Evolutionary conservation across 64 coral and sea anemone genomes (phyloP).

Genomic region (Porites lutea): DNA sequence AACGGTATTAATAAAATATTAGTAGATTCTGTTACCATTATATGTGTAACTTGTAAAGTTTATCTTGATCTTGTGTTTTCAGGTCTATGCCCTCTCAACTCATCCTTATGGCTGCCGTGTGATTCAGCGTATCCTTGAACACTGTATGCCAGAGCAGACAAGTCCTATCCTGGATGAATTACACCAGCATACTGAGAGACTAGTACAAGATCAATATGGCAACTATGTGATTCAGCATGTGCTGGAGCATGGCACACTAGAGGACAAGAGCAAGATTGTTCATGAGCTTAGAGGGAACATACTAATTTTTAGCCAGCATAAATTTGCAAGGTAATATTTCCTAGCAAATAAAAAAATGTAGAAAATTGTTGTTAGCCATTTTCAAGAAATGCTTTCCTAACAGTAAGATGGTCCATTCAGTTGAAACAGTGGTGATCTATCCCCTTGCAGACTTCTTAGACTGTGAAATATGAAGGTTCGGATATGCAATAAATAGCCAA

Average conservation of each 20-base stretch:
- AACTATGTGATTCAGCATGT: slow-evolving; percentile 99
- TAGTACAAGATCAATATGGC: slow-evolving; percentile 98
- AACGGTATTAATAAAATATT: too few relatives aligned
- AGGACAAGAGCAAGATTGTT: slow-evolving; percentile 96
- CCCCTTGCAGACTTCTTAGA: too few relatives aligned
- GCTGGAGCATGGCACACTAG: slow-evolving; percentile 90
- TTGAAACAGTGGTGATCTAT: too few relatives aligned
- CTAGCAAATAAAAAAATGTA: too few relatives aligned
- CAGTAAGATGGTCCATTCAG: background rate
- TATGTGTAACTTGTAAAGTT: too few relatives aligned
- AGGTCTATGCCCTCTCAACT: slow-evolving; percentile 94
- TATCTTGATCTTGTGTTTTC: background rate
- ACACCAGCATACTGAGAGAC: slow-evolving; percentile 91
- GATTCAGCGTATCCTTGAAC: slow-evolving; percentile 95
- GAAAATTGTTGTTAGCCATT: too few relatives aligned
- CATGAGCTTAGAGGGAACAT: slow-evolving; percentile 92
- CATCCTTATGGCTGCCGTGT: slow-evolving; percentile 98
- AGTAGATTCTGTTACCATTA: too few relatives aligned
- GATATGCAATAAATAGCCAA: too few relatives aligned
- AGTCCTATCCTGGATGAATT: slow-evolving; percentile 86
- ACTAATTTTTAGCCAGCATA: slow-evolving; percentile 95
- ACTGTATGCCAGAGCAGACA: slow-evolving; percentile 90
- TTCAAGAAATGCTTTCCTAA: background rate
- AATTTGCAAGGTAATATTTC: slow-evolving; percentile 91
- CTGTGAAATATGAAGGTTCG: too few relatives aligned